Evolutionary conservation across 2,888 invertebrate genomes (phyloP).

Genomic region (Spisula subtruncata): DNA sequence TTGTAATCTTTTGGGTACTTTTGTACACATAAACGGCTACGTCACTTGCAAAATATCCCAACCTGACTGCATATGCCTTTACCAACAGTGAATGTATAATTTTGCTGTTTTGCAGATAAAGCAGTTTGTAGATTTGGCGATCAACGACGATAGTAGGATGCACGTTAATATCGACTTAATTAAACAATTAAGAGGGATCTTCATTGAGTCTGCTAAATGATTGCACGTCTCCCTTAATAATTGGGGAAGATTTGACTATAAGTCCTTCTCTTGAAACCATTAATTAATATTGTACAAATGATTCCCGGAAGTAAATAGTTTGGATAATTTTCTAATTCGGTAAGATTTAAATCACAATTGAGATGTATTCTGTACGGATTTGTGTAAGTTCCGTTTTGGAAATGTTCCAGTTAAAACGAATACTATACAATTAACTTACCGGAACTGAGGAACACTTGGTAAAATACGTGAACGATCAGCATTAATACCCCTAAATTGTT

Average conservation of each 20-base stretch:
- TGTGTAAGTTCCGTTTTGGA: slow-evolving; percentile 1
- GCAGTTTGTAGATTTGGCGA: not conserved
- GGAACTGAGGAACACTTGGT: too few relatives aligned
- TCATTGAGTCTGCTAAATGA: slow-evolving; percentile 10
- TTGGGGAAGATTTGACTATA: not conserved
- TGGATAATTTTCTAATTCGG: not conserved
- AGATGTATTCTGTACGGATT: not conserved
- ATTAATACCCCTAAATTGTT: slow-evolving; percentile 39
- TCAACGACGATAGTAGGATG: not conserved
- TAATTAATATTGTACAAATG: not conserved
- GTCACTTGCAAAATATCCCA: too few relatives aligned
- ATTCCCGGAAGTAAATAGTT: not conserved
- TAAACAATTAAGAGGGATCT: slow-evolving; percentile 22
- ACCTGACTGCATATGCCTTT: too few relatives aligned
- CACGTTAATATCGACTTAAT: slow-evolving; percentile 22
- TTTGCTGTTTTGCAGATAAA: not conserved
- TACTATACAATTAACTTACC: slow-evolving; percentile 10
- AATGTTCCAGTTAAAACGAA: slow-evolving; percentile 3
- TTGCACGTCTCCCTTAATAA: not conserved
- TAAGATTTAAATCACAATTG: slow-evolving; percentile 20
- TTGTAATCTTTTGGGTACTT: too few relatives aligned
- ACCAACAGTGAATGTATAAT: not conserved
- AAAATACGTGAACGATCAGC: not conserved
- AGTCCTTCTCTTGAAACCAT: not conserved
- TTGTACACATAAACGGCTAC: too few relatives aligned